A percentile compares a stretch with the other conserved stretches of the same genome.
phyloP scores from a whole-genome alignment of 2,888 invertebrate species.

The Bimastos eiseni region DNA sequence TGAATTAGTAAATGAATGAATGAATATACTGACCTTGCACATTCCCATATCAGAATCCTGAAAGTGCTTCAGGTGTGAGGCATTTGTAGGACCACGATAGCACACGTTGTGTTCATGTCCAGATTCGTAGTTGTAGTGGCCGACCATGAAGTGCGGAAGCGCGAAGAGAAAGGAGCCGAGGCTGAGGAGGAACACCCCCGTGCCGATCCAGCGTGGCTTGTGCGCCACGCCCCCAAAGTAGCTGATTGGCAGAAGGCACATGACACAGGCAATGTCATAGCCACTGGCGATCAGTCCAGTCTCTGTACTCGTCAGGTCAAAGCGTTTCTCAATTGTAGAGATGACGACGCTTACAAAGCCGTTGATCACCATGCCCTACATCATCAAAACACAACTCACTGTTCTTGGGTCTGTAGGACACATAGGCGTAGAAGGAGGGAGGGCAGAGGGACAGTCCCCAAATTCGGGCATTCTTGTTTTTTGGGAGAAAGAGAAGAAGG shows the following conservation, averaged over 20 bases:
- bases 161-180: conserved; percentile 74
- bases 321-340: conserved; percentile 82
- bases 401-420: not conserved
- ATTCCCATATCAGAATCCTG: conserved; percentile 15
- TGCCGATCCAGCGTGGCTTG: conserved; percentile 58
- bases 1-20: too few species aligned
- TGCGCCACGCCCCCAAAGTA: conserved; percentile 74
- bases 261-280: conserved; percentile 84
- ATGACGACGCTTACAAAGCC: conserved; percentile 86
- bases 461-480: too few species aligned
- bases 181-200: conserved; percentile 67
- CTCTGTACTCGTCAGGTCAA: conserved; percentile 78
- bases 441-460: too few species aligned
- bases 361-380: conserved; percentile 80
- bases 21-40: not conserved
- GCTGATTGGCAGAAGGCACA: conserved; percentile 80
- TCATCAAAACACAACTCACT: conserved; percentile 19
- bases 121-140: conserved; percentile 48
- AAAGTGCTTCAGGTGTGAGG: not conserved
- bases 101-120: conserved; percentile 36
- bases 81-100: not conserved
- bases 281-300: conserved; percentile 81
- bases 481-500: too few species aligned
- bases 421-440: too few species aligned
- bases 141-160: conserved; percentile 77